Percentiles rank a stretch among this genome's conserved stretches.
These are phyloP conservation scores for Acipenser transmontanus DNA, from an alignment of 2,797 vertebrate species.

Conservation along the genomic window DNA sequence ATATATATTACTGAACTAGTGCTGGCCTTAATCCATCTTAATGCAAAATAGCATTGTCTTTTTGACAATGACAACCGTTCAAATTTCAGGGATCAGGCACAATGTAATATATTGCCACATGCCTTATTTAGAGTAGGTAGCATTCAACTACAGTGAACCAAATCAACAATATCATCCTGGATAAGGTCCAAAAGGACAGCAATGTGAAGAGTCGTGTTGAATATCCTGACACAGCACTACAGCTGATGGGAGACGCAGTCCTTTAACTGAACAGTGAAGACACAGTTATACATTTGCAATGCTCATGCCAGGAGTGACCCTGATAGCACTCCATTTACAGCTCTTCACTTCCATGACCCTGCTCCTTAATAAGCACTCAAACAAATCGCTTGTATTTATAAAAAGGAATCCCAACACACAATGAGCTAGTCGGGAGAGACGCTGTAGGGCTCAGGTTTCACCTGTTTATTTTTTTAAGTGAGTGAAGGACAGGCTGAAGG, in stretches of 20 bases:
- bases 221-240: slow-evolving; percentile 40
- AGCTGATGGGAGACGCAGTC: slow-evolving; percentile 44
- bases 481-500: no score
- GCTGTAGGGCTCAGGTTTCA: no score
- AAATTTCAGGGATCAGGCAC: not conserved
- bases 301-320: not conserved
- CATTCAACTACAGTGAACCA: not conserved
- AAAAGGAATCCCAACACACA: no score
- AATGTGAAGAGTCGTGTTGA: not conserved
- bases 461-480: no score
- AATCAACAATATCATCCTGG: not conserved
- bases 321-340: slow-evolving; percentile 30
- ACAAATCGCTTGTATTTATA: no score
- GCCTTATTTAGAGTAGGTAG: not conserved
- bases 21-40: not conserved
- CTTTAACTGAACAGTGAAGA: slow-evolving; percentile 47
- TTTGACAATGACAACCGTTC: no score
- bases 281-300: slow-evolving; percentile 1
- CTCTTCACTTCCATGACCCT: slow-evolving; percentile 42
- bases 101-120: not conserved
- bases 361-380: not conserved
- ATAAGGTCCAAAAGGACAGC: slow-evolving; percentile 9
- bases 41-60: no score
- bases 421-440: no score
- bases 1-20: slow-evolving; percentile 21